Evolutionary conservation across 1,140 invertebrate species (phyloP).

Genomic region (Drosophila grimshawi): DNA sequence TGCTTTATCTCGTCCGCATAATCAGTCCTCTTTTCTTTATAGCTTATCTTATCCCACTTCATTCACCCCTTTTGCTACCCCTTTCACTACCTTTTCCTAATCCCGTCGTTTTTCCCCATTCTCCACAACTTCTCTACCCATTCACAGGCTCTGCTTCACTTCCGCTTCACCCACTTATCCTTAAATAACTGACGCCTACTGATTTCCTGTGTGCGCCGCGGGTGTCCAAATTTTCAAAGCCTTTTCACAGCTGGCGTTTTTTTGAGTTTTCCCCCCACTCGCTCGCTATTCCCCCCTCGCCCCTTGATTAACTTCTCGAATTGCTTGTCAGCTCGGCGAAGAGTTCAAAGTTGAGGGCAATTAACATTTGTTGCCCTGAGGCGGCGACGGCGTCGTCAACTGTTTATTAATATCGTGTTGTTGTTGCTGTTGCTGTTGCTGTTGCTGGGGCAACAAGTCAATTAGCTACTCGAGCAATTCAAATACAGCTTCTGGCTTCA

Average conservation of each 20-base stretch:
- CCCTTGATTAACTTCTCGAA: neutral
- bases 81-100: too few species aligned
- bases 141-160: neutral
- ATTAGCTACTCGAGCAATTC: slow-evolving; percentile 22
- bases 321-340: slow-evolving; percentile 13
- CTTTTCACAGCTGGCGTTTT: neutral
- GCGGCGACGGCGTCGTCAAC: neutral
- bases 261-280: neutral
- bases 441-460: slow-evolving; percentile 38
- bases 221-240: slow-evolving; percentile 24
- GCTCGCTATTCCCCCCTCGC: neutral
- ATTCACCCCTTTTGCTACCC: neutral
- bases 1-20: too few species aligned
- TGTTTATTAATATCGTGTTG: slow-evolving; percentile 36
- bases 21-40: too few species aligned
- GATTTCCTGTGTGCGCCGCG: slow-evolving; percentile 38
- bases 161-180: neutral
- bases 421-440: slow-evolving; percentile 1
- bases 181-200: neutral
- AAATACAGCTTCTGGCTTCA: slow-evolving; percentile 2
- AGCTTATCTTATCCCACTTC: neutral
- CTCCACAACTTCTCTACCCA: neutral
- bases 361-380: slow-evolving; percentile 42
- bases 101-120: too few species aligned
- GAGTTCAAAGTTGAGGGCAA: slow-evolving; percentile 45